phyloP scores from a whole-genome alignment of 2,113 vertebrate species.

The Mobula birostris region DNA sequence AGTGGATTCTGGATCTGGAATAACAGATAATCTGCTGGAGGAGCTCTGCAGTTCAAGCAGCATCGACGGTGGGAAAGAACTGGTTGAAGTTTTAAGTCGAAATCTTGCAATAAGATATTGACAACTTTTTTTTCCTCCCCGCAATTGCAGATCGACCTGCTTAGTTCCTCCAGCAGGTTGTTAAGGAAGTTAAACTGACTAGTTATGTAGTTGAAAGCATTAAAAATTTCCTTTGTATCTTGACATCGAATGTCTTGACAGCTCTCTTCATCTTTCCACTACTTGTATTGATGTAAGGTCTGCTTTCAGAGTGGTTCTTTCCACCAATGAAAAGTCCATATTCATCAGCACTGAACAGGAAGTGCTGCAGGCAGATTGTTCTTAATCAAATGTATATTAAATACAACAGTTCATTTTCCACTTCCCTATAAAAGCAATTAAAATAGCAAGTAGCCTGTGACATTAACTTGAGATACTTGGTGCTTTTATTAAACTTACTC shows the following conservation, averaged over 20 bases:
- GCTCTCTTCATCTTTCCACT: neutral
- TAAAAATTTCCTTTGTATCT: neutral
- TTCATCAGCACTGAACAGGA: neutral
- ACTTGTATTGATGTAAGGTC: neutral
- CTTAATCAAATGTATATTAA: neutral
- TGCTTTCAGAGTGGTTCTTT: neutral
- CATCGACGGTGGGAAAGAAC: no score
- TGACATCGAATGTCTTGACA: neutral
- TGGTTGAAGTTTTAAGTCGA: no score
- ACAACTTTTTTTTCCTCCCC: no score
- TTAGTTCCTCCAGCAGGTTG: no score
- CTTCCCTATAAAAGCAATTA: neutral
- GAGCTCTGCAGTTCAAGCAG: no score
- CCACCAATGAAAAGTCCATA: neutral
- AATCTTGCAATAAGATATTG: no score
- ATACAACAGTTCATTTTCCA: neutral
- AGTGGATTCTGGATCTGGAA: no score
- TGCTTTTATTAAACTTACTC: slow-evolving; percentile 20
- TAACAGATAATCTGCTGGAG: no score
- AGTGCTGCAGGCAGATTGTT: neutral
- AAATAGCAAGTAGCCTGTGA: neutral
- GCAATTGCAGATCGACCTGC: no score
- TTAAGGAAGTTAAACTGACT: no score
- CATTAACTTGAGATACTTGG: neutral
- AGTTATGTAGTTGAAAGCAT: no score